Conservation (phyloP, 2,797 vertebrate species). For the Lepidocolaptes lacrymiger region DNA sequence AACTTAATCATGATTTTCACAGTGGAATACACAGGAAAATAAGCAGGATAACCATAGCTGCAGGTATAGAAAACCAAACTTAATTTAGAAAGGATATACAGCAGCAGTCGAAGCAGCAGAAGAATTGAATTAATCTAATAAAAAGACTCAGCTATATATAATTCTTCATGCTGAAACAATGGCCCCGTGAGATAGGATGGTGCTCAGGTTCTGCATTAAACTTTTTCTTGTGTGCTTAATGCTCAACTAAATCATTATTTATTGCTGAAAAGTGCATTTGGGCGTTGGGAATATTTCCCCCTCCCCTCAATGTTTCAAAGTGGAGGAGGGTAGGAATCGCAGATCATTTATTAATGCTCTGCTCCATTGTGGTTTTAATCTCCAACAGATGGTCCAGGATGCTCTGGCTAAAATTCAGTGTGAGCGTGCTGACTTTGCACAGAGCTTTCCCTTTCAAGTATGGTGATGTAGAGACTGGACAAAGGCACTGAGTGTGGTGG, state of each 20-base stretch:
- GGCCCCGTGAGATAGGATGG: neutral
- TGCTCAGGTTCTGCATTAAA: constrained; percentile 1
- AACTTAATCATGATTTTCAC: constrained; percentile 40
- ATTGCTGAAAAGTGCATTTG: constrained; percentile 7
- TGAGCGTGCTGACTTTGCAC: neutral
- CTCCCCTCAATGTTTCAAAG: neutral
- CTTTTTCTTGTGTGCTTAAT: neutral
- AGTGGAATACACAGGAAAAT: constrained; percentile 30
- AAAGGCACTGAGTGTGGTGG: neutral
- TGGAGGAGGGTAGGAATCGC: neutral
- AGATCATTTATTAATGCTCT: constrained; percentile 38
- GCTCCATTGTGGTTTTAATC: constrained; percentile 35
- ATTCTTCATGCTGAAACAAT: constrained; percentile 31
- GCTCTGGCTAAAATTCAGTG: neutral
- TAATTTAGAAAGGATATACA: constrained; percentile 14
- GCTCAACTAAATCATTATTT: constrained; percentile 19
- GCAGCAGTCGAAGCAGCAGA: neutral
- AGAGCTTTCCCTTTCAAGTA: neutral
- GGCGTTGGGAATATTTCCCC: neutral
- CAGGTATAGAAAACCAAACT: constrained; percentile 9
- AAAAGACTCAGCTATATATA: neutral
- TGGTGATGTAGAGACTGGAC: neutral
- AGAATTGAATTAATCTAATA: constrained; percentile 26
- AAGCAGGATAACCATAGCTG: neutral
- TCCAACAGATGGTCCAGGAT: constrained; percentile 32